Evolutionary conservation across 1,140 invertebrate genomes (phyloP).

Genomic region (Lasioglossum baleicum): DNA sequence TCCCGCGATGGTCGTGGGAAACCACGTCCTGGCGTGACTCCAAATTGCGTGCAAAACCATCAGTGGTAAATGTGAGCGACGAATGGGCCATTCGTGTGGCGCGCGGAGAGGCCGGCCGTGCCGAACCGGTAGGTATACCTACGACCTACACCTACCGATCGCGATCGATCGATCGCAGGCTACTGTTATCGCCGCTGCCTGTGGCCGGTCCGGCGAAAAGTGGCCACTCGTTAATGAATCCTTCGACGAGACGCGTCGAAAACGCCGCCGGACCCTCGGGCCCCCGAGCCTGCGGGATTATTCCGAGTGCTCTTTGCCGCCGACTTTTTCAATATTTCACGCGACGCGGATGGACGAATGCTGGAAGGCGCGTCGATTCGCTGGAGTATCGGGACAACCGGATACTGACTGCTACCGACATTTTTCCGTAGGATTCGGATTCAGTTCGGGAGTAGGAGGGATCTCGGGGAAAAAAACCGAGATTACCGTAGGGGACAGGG

Average conservation of each 20-base stretch:
- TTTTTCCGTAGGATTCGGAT: too few relatives aligned
- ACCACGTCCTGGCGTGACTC: constrained; percentile 63
- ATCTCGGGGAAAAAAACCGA: too few relatives aligned
- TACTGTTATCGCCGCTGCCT: background rate
- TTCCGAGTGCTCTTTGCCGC: too few relatives aligned
- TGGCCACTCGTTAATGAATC: constrained; percentile 33
- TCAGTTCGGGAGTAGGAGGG: too few relatives aligned
- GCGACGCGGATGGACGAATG: background rate
- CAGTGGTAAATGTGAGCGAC: constrained; percentile 60
- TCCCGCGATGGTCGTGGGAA: constrained; percentile 61
- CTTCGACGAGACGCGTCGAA: constrained; percentile 6
- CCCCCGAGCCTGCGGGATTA: background rate
- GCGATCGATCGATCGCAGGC: constrained; percentile 54
- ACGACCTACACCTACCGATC: constrained; percentile 32
- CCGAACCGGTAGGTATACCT: background rate
- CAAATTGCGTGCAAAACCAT: constrained; percentile 67
- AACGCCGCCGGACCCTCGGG: background rate
- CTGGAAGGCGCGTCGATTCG: background rate
- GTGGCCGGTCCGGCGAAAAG: background rate
- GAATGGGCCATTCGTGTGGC: constrained; percentile 42
- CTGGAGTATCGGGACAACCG: too few relatives aligned
- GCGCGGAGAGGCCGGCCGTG: background rate
- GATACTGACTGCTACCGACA: too few relatives aligned
- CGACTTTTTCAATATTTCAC: background rate
- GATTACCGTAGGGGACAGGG: too few relatives aligned